A percentile compares a stretch with the other conserved stretches of the same genome.
These are phyloP conservation scores for Drosophila paucipuncta DNA, from an alignment of 2,888 invertebrate species.

Conservation along the genomic window DNA sequence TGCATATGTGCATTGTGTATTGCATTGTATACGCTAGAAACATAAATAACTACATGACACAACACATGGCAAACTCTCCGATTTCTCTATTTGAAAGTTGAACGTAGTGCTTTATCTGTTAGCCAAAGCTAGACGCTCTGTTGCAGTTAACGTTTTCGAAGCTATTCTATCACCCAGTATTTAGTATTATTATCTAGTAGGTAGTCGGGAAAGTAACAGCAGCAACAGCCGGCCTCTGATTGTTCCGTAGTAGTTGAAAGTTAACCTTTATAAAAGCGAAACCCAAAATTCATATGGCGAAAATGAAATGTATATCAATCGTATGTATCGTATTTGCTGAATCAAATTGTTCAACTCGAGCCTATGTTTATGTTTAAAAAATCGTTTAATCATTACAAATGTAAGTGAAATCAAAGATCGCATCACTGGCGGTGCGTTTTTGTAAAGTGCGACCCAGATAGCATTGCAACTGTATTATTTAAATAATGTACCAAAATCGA, in stretches of 20 bases:
- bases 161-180: conserved; percentile 68
- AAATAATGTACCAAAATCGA: conserved; percentile 52
- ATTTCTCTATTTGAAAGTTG: conserved; percentile 46
- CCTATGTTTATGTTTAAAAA: conserved; percentile 43
- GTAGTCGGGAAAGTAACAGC: conserved; percentile 47
- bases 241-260: conserved; percentile 48
- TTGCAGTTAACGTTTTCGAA: conserved; percentile 54
- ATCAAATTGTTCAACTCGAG: conserved; percentile 49
- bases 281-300: conserved; percentile 36
- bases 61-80: conserved; percentile 25
- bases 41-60: conserved; percentile 20
- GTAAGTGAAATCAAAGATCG: conserved; percentile 37
- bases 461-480: conserved; percentile 33
- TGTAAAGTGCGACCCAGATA: conserved; percentile 33
- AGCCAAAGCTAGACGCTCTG: conserved; percentile 53
- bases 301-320: conserved; percentile 47
- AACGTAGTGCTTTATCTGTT: conserved; percentile 52
- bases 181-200: conserved; percentile 65
- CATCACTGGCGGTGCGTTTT: conserved; percentile 37
- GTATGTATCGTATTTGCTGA: conserved; percentile 74
- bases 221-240: conserved; percentile 51
- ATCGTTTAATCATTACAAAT: conserved; percentile 29
- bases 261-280: conserved; percentile 46
- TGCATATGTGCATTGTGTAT: conserved; percentile 28
- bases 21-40: conserved; percentile 60